Conservation (phyloP, 2,113 vertebrate genomes). For the Laticauda colubrina region DNA sequence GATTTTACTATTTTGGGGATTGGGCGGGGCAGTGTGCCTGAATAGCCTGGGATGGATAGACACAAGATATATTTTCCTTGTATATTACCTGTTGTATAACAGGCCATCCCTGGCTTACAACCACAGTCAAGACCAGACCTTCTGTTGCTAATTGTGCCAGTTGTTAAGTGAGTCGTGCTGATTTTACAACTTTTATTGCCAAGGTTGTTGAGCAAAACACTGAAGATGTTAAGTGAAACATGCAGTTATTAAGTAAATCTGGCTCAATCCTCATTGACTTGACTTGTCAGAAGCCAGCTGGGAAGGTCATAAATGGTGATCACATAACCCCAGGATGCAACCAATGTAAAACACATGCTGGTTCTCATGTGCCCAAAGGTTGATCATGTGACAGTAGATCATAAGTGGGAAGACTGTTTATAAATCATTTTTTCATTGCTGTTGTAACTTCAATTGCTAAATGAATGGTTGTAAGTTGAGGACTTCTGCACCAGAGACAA, state of each 20-base stretch:
- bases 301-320: too few relatives aligned
- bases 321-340: too few relatives aligned
- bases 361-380: too few relatives aligned
- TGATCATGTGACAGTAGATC: too few relatives aligned
- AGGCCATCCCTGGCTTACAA: neutral
- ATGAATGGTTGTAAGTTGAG: too few relatives aligned
- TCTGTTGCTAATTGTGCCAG: neutral
- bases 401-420: too few relatives aligned
- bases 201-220: neutral
- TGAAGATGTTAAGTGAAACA: neutral
- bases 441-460: too few relatives aligned
- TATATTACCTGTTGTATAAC: neutral
- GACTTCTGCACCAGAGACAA: neutral
- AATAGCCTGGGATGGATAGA: neutral
- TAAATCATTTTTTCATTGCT: too few relatives aligned
- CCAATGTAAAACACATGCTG: too few relatives aligned
- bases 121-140: neutral
- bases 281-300: too few relatives aligned
- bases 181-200: neutral
- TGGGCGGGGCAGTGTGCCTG: slow-evolving; percentile 20
- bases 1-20: slow-evolving; percentile 47
- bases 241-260: neutral
- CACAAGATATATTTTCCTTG: neutral
- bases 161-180: neutral
- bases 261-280: too few relatives aligned